Base-by-base conservation (phyloP, 2,888 invertebrate genomes). In the Zele albiditarsus region DNA sequence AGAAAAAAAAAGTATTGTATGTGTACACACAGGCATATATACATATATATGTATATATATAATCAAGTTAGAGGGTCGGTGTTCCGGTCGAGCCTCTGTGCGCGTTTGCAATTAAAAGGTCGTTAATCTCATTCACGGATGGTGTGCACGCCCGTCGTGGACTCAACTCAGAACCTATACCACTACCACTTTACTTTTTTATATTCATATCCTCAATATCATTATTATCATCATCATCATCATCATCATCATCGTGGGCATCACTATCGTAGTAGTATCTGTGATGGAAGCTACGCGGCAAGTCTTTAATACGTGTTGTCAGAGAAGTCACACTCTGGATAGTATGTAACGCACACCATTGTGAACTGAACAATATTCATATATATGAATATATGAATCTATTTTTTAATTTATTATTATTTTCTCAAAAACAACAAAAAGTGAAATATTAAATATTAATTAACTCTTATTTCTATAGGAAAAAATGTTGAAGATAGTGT, bases 301-400 rank as follows among this genome's bases (percentile, higher is more conserved):
- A 58, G 53, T 58, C 58, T 62, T 28, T 71, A 25, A 71, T 62
- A 71, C 53, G 42, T 65, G 46, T 71, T 63, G 38, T 67, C 75
- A 76, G 78, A 81, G 86, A 80, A 81, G 86, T 88, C 85, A 87
- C 86, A 87, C 82, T 87, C 88, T 85, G 79, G 81, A 88, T 88
- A 80, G 83, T 77, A 81, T 80, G 84, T 80, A 82, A 84, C 80
- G 53, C 53, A 79, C 82, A 73, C 78, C 73, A 25, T 27, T 53
- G 25, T 27, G 23, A 14, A 71, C 62, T 71, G 62, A 62, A 60
- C 31, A 42, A 38, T 62, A 63, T 42, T 12, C 38, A 38, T 38
- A 8, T 8, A 28, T 23, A 57, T 14, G 38, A 60, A 58, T 53
- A 28, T 31, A n/a, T 62, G 28, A n/a, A 28, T 31, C 20, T 12